These are phyloP conservation scores for Aegypius monachus DNA, from an alignment of 2,113 vertebrate species.

Conservation along the genomic window DNA sequence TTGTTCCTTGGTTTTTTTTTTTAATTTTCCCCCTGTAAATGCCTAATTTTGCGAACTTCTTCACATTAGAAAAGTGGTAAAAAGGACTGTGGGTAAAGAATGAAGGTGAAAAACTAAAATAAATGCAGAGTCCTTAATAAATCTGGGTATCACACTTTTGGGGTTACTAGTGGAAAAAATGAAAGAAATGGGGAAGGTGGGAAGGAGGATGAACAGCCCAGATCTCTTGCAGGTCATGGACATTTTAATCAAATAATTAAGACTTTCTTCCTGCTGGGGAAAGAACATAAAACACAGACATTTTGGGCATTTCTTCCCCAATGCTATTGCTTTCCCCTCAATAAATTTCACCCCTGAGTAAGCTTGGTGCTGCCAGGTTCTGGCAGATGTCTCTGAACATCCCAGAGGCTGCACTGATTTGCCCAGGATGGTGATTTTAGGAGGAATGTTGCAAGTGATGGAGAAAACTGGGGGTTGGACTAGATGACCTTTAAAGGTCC, in stretches of 20 bases:
- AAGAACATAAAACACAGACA: not conserved
- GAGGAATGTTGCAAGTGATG: not conserved
- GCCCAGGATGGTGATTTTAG: not conserved
- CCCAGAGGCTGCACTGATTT: not conserved
- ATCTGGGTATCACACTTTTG: not conserved
- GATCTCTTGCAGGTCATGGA: not conserved
- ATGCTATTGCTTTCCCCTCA: not conserved
- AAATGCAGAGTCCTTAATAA: not conserved
- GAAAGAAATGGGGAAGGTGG: not conserved
- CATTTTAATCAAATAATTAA: slow-evolving; percentile 10
- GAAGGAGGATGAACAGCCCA: not conserved
- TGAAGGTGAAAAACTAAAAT: not conserved
- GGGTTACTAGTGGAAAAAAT: not conserved
- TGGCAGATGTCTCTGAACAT: not conserved
- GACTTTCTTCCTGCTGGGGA: not conserved
- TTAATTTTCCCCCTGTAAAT: not conserved
- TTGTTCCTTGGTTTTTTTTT: not conserved
- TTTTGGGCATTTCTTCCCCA: not conserved
- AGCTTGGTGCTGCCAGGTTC: not conserved
- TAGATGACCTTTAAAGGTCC: not conserved
- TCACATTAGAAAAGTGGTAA: not conserved
- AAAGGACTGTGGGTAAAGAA: not conserved
- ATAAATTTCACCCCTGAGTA: not conserved
- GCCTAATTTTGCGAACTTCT: not conserved
- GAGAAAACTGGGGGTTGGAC: not conserved